A percentile compares a stretch with the other conserved stretches of the same genome.
Conservation (phyloP, 2,888 invertebrate genomes). For the Thumatha senex region DNA sequence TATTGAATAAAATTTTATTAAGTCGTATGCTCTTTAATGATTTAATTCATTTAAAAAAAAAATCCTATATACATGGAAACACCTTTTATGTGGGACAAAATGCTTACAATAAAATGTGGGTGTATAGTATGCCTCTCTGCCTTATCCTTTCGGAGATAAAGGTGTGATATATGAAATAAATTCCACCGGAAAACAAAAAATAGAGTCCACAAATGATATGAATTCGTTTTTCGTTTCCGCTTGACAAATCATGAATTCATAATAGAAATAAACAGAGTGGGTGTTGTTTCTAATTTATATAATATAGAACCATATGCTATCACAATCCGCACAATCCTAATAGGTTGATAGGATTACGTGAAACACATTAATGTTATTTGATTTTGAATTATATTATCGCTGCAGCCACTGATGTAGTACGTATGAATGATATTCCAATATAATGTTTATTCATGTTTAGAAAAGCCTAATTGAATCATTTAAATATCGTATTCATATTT, state of each 20-base stretch:
- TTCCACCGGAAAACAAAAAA: too few relatives aligned
- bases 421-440: conserved; percentile 14
- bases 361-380: conserved; percentile 60
- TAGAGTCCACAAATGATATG: too few relatives aligned
- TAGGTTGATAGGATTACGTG: conserved; percentile 59
- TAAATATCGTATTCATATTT: conserved; percentile 12
- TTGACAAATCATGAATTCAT: neutral
- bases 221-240: too few relatives aligned
- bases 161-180: too few relatives aligned
- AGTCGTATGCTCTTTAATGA: too few relatives aligned
- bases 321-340: conserved; percentile 44
- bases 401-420: conserved; percentile 21
- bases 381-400: conserved; percentile 49
- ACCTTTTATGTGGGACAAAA: too few relatives aligned
- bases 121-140: too few relatives aligned
- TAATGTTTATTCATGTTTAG: conserved; percentile 35
- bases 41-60: too few relatives aligned
- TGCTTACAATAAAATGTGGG: too few relatives aligned
- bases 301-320: conserved; percentile 17
- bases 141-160: too few relatives aligned
- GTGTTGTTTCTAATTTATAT: conserved; percentile 23
- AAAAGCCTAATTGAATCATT: conserved; percentile 33
- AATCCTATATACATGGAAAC: too few relatives aligned
- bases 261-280: conserved; percentile 4
- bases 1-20: too few relatives aligned